Conservation (phyloP, 2,888 invertebrate species). For the Metacarcinus magister region DNA sequence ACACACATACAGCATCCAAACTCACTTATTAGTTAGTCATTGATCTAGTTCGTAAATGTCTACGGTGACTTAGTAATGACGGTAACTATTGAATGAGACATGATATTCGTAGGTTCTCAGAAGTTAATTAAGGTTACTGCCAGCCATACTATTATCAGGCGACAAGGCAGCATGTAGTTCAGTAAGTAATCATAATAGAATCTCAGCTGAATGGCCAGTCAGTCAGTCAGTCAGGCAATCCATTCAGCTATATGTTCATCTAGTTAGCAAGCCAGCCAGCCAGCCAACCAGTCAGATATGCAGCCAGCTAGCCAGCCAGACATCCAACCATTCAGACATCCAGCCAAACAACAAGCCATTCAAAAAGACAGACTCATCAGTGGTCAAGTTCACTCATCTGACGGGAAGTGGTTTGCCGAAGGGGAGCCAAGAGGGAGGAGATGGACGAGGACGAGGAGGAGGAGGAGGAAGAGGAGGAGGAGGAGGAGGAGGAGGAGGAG, state of each 20-base stretch:
- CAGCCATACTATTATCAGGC: too few species aligned
- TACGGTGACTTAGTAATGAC: too few species aligned
- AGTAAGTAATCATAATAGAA: too few species aligned
- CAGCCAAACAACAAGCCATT: background rate
- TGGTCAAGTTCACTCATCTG: slow-evolving; percentile 16
- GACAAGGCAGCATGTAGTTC: too few species aligned
- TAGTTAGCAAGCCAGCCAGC: background rate
- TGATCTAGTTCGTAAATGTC: too few species aligned
- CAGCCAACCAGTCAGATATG: background rate
- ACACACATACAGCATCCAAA: background rate
- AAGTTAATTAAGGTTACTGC: too few species aligned
- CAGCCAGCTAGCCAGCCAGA: background rate
- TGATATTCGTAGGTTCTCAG: too few species aligned
- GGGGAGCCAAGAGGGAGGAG: slow-evolving; percentile 14
- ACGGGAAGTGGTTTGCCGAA: slow-evolving; percentile 29
- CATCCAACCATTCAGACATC: background rate
- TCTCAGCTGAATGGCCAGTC: too few species aligned
- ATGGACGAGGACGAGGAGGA: background rate
- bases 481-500: background rate
- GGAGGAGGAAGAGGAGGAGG: background rate
- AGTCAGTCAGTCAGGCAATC: background rate
- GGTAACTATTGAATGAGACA: too few species aligned
- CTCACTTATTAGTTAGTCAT: too few species aligned
- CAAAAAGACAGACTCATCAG: background rate
- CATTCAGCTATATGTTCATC: background rate